Conservation (phyloP, 2,113 vertebrate genomes). For the Carassius gibelio region DNA sequence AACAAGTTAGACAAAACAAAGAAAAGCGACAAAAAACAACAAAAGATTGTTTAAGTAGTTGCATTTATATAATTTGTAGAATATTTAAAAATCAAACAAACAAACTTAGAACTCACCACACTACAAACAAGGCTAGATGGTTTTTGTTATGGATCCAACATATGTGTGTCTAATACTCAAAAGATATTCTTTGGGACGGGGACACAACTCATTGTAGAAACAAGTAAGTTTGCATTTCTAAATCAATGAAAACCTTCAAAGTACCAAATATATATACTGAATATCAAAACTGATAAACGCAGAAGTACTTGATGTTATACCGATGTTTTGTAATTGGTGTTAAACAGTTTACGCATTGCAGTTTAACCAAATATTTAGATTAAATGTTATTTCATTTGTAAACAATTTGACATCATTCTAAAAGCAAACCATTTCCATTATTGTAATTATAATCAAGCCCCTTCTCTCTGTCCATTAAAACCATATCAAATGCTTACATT, state of each 20-base stretch:
- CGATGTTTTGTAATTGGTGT: background rate
- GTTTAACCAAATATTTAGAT: background rate
- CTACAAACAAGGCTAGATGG: background rate
- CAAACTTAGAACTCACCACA: background rate
- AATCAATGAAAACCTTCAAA: background rate
- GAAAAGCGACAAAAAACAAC: too few species aligned
- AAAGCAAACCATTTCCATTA: background rate
- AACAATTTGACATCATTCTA: background rate
- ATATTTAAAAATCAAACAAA: too few species aligned
- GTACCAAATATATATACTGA: background rate
- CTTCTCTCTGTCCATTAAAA: background rate
- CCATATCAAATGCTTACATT: background rate
- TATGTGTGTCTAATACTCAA: background rate
- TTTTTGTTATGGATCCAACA: conserved; percentile 22
- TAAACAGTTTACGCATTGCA: background rate
- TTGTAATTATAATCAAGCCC: background rate
- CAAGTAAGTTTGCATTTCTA: conserved; percentile 45
- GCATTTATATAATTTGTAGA: background rate
- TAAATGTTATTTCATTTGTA: background rate
- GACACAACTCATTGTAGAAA: conserved; percentile 48
- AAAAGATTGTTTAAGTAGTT: background rate
- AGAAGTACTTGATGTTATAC: background rate
- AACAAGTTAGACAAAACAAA: too few species aligned
- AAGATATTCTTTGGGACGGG: conserved; percentile 57
- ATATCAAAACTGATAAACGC: background rate